Evolutionary conservation across 2,797 vertebrate species (phyloP).

Genomic region (Halcyon badia): DNA sequence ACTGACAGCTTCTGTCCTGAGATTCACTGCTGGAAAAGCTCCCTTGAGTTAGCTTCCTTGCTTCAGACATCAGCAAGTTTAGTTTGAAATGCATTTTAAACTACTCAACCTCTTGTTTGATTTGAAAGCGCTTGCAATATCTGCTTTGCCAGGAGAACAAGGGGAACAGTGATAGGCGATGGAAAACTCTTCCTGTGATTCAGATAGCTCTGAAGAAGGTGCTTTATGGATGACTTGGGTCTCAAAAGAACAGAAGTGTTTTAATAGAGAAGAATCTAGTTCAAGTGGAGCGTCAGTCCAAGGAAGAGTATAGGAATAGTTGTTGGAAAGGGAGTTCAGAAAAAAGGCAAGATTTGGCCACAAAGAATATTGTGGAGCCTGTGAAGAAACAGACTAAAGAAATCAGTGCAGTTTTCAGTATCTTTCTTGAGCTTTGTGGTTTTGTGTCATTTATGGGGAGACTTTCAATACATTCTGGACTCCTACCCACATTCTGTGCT

Average conservation of each 20-base stretch:
- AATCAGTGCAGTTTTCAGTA: not conserved
- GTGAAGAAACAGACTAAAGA: not conserved
- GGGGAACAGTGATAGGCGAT: not conserved
- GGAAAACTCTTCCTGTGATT: not conserved
- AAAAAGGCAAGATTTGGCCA: not conserved
- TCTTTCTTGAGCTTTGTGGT: not conserved
- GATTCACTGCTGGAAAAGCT: not conserved
- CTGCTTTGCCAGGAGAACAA: not conserved
- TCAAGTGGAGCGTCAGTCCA: not conserved
- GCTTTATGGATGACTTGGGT: not conserved
- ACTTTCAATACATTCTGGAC: fast-evolving
- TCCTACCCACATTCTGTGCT: not conserved
- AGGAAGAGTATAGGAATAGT: not conserved
- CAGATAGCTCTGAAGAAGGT: not conserved
- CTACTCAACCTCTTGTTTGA: not conserved
- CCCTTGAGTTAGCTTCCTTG: not conserved
- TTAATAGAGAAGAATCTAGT: not conserved
- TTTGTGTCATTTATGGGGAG: not conserved
- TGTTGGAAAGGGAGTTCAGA: not conserved
- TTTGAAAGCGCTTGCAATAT: not conserved
- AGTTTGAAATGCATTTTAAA: not conserved
- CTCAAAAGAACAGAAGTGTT: too few species aligned
- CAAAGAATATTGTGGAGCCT: not conserved
- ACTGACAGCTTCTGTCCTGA: not conserved
- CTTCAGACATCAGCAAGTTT: not conserved